Evolutionary conservation across 2,888 invertebrate genomes (phyloP).

Genomic region (Troides aeacus): DNA sequence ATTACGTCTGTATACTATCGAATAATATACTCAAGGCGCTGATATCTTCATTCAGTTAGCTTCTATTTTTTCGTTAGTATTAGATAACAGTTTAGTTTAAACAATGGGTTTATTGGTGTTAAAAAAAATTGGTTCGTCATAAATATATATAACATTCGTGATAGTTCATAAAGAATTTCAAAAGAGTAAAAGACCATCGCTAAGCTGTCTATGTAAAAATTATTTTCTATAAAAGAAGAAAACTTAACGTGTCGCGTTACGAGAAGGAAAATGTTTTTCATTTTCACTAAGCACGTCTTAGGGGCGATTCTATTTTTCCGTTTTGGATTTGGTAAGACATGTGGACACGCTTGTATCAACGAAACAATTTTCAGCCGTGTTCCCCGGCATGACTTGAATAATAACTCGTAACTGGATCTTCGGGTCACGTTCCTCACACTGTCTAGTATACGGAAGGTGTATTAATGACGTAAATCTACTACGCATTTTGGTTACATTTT

Average conservation of each 20-base stretch:
- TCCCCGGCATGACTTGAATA: constrained; percentile 20
- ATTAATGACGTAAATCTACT: not conserved
- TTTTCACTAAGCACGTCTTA: constrained; percentile 14
- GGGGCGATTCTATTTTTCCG: constrained; percentile 11
- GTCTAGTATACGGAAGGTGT: not conserved
- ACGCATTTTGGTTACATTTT: not conserved
- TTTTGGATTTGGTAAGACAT: constrained; percentile 20
- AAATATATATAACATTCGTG: too few relatives aligned
- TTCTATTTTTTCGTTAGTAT: too few relatives aligned
- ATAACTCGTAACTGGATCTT: constrained; percentile 9
- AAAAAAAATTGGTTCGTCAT: too few relatives aligned
- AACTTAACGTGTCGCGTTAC: not conserved
- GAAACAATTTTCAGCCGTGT: constrained; percentile 24
- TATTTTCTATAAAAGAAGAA: not conserved
- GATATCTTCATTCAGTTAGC: too few relatives aligned
- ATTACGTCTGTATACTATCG: too few relatives aligned
- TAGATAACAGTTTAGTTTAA: too few relatives aligned
- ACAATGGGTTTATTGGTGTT: too few relatives aligned
- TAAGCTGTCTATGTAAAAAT: not conserved
- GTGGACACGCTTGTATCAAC: constrained; percentile 18
- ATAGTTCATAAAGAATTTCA: too few relatives aligned
- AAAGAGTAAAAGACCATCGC: too few relatives aligned
- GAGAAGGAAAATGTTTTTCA: constrained; percentile 2
- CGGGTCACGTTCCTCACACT: constrained; percentile 16
- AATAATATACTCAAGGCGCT: too few relatives aligned